Evolutionary conservation across 2,797 vertebrate species (phyloP), one percentile per base, ranked within the genome.

Genomic region (Austrolebias charrua): DNA sequence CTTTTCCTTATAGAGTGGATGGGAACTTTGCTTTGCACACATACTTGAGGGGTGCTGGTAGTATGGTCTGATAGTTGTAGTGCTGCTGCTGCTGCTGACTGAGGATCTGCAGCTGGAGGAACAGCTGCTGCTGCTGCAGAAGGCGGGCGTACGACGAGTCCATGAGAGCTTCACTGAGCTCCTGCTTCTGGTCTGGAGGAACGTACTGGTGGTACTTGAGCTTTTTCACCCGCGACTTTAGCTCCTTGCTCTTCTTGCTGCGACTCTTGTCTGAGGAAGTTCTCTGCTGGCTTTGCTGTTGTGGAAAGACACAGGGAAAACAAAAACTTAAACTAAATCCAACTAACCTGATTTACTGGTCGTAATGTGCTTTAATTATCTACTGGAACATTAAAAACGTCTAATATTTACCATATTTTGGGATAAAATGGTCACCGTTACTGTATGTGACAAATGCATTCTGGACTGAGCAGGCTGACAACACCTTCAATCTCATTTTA

Each of bases 201-300:
- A 99, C 95, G 82, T 99, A 99, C 75, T 99, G 98, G 87, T 99
- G 97, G 84, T 99, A 99, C 84, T 99, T 99, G 2, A 99, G 72
- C 90, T 98, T 98, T 76, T 96, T 98, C 60, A 99, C 95, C 48
- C 95, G 91, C 19, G 95, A 91, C 74, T 95, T 98, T 33, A 92
- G 86, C 63, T 99, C 97, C 82, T 98, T 99, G 88, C 93, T 90
- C 82, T 99, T 99, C 90, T 99, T 99, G 83, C 94, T 95, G 67
- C 97, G 95, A 68, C 94, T 95, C 79, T 96, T 99, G 72, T 99
- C 98, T 0, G 90, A 94, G 0, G 92, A 85, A 29, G 90, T 82
- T 89, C 96, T 98, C 63, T 94, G 94, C 75, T 99, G 96, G 89
- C 94, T 98, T 93, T 99, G 97, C 96, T 99, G 85, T 48, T 43